These are phyloP conservation scores for Ia io DNA, from an alignment of 2,113 vertebrate species.

Conservation along the genomic window DNA sequence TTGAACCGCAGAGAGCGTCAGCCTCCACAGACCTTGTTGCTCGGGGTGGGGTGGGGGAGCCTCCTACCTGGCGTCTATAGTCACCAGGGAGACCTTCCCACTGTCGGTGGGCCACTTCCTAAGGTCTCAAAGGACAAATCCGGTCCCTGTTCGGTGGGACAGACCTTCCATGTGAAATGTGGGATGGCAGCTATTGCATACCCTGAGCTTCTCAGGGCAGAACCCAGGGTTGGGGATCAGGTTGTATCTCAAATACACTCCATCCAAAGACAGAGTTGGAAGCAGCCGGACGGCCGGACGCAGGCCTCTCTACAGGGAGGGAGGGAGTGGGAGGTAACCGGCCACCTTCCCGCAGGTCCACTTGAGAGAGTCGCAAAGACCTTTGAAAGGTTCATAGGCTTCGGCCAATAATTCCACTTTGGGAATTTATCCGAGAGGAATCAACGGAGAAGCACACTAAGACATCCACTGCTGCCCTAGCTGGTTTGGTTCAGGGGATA, in stretches of 20 bases:
- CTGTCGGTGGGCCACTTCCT: no score
- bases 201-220: not conserved
- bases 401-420: not conserved
- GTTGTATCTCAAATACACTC: not conserved
- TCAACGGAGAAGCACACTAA: not conserved
- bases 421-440: not conserved
- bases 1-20: not conserved
- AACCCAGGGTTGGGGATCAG: no score
- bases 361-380: not conserved
- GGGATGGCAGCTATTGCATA: not conserved
- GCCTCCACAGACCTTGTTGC: not conserved
- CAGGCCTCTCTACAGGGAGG: not conserved
- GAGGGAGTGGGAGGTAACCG: not conserved
- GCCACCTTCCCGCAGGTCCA: not conserved
- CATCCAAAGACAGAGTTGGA: not conserved
- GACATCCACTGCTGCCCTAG: no score
- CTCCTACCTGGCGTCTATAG: accelerated
- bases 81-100: not conserved
- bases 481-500: no score
- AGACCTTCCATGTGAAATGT: not conserved
- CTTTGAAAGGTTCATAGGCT: not conserved
- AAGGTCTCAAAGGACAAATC: not conserved
- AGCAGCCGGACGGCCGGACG: accelerated
- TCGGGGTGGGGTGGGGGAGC: no score
- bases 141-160: accelerated